These are phyloP conservation scores for Bos javanicus DNA, from an alignment of 2,113 vertebrate species.

Conservation along the genomic window DNA sequence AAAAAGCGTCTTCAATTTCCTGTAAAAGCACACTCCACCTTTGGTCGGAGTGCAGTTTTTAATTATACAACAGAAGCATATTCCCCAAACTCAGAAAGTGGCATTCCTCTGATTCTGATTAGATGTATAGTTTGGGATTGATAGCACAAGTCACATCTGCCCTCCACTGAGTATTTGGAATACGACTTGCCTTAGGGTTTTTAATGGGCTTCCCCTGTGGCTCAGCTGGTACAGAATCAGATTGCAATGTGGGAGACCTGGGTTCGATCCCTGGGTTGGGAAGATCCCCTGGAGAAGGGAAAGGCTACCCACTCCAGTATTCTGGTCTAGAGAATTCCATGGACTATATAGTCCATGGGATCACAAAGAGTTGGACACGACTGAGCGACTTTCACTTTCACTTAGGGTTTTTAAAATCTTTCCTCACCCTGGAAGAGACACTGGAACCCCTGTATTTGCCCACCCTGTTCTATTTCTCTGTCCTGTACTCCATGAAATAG, in stretches of 20 bases:
- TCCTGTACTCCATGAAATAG: not conserved
- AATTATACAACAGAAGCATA: not conserved
- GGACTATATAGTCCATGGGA: not conserved
- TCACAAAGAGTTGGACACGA: not conserved
- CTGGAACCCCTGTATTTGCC: not conserved
- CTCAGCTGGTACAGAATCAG: not conserved
- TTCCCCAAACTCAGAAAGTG: not conserved
- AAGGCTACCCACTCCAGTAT: not conserved
- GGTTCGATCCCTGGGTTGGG: not conserved
- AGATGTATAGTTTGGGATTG: not conserved
- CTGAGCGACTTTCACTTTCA: not conserved
- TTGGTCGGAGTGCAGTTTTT: not conserved
- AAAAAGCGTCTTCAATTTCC: not conserved
- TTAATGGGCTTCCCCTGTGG: not conserved
- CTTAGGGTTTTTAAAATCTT: not conserved
- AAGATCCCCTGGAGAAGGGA: not conserved
- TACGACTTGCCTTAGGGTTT: not conserved
- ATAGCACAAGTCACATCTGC: not conserved
- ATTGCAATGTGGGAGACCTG: not conserved
- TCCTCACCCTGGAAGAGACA: not conserved
- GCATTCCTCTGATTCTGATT: not conserved
- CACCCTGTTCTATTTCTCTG: not conserved
- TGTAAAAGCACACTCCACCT: not conserved
- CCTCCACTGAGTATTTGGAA: not conserved
- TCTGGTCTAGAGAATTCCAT: not conserved